Evolutionary conservation across 2,888 invertebrate species (phyloP).

Genomic region (Neoitamus cyanurus): DNA sequence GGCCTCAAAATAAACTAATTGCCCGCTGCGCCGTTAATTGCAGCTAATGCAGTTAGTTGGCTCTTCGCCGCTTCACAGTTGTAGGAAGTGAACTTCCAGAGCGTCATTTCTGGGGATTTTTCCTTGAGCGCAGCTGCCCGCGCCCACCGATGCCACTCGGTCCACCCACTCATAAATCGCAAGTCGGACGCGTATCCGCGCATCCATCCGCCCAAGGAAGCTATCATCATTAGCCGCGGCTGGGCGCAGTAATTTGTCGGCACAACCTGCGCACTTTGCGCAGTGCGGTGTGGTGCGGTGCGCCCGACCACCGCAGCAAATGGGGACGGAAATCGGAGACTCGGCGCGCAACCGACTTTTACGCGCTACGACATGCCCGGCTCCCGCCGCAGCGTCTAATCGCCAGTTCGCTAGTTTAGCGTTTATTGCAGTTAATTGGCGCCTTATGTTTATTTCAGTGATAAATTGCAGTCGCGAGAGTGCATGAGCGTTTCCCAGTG

Average conservation of each 20-base stretch:
- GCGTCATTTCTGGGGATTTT: background rate
- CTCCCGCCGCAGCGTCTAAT: background rate
- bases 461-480: constrained; percentile 11
- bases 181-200: background rate
- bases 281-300: background rate
- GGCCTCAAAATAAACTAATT: constrained; percentile 4
- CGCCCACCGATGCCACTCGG: background rate
- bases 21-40: background rate
- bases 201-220: constrained; percentile 10
- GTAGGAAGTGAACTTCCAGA: background rate
- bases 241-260: background rate
- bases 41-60: background rate
- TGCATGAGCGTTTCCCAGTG: background rate
- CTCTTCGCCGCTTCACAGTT: background rate
- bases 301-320: background rate
- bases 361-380: background rate
- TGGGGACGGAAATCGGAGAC: constrained; percentile 10
- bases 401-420: background rate
- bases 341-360: background rate
- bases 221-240: background rate
- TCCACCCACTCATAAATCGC: background rate
- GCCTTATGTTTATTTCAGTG: constrained; percentile 36
- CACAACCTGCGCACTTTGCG: constrained; percentile 14
- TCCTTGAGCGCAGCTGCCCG: background rate
- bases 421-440: constrained; percentile 42